Base-by-base conservation (phyloP, 2,797 vertebrate genomes). In the Mus spretus region DNA sequence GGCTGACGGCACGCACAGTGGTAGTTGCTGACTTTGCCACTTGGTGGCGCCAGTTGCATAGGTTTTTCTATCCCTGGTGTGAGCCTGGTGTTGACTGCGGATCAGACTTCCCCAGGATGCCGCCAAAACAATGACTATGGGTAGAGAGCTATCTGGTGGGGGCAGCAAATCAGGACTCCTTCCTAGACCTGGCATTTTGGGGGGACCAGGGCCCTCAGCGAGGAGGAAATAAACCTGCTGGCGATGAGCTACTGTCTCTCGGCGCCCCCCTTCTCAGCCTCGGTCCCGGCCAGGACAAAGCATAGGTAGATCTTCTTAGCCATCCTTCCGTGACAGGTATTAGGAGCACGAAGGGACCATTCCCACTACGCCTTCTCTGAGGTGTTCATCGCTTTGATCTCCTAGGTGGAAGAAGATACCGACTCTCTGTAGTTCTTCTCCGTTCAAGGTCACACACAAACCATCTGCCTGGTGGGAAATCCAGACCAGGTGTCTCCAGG, bases 11-110 rank as follows among this genome's bases (percentile, higher is more conserved):
- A 12, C 4, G 0, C 34, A 12, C 13, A 3, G 50, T 14, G 31
- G 28, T 96, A 96, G 0, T 97, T 96, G 92, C 96, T 67, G 6
- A 81, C 79, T 80, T 50, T 57, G 65, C 97, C 97, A 94, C 97
- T 97, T 83, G 97, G 95, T 91, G 98, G 97, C 96, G 70, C 96
- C 96, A 97, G 5, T 61, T 90, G 55, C 96, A 95, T 44, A 86
- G 44, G 47, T 96, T 95, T 86, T 97, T 72, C 82, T 20, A 53
- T 81, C n/a, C 5, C 72, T 53, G 1, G 9, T 15, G 2, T 7
- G 74, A 2, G 77, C 93, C 93, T 90, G 19, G 37, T 53, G 24
- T 11, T 59, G 89, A 53, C 11, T 0, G 9, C 11, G 55, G 85
- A 14, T 14, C 0, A 3, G 77, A 74, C 53, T 47, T 59, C 77